These are phyloP conservation scores for Drosophila limbata DNA, from an alignment of 2,888 invertebrate genomes.

Conservation along the genomic window DNA sequence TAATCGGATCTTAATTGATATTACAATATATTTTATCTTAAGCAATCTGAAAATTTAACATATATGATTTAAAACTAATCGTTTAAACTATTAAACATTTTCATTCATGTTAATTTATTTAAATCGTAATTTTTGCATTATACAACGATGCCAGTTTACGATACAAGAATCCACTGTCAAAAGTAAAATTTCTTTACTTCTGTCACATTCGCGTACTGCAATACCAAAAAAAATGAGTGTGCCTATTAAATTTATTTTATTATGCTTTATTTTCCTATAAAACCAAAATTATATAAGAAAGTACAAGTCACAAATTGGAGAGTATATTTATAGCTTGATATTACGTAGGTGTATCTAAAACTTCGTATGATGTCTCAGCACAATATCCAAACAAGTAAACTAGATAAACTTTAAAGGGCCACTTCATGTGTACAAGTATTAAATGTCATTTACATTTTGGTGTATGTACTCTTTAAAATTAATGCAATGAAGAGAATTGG, in stretches of 20 bases:
- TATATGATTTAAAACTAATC: too few species aligned
- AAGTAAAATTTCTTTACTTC: background rate
- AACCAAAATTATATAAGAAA: background rate
- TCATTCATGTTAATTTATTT: too few species aligned
- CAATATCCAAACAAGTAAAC: background rate
- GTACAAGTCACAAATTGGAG: background rate
- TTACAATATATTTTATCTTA: too few species aligned
- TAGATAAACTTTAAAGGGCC: background rate
- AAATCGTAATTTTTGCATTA: too few species aligned
- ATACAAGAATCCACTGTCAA: background rate
- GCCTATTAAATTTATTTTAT: background rate
- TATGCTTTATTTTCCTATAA: background rate
- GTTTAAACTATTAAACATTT: too few species aligned
- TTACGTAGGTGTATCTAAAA: constrained; percentile 1
- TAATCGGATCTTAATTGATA: too few species aligned
- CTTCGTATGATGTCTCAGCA: background rate
- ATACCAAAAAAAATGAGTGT: background rate
- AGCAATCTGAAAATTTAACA: too few species aligned
- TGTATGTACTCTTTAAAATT: background rate
- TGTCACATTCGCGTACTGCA: background rate
- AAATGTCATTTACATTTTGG: background rate
- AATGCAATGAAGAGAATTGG: background rate
- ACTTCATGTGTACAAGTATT: background rate
- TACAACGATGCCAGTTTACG: too few species aligned
- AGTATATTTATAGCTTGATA: background rate